Percentiles rank a stretch among this genome's conserved stretches.
These are phyloP conservation scores for Pangasius larnaudii DNA, from an alignment of 2,797 vertebrate genomes.

Conservation along the genomic window DNA sequence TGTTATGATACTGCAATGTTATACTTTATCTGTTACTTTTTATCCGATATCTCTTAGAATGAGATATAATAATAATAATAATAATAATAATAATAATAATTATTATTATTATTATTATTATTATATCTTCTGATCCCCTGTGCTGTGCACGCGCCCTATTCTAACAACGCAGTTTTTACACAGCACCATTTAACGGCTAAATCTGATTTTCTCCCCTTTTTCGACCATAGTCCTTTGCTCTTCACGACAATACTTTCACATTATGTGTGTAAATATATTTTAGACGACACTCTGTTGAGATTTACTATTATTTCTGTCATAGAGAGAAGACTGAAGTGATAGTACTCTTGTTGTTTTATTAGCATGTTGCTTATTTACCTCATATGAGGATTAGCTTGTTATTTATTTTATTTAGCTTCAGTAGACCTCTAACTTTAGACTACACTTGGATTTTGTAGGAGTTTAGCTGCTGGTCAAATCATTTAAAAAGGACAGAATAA, in stretches of 20 bases:
- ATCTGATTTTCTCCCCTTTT: neutral
- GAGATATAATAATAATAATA: too few relatives aligned
- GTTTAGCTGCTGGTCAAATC: neutral
- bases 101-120: too few relatives aligned
- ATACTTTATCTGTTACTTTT: neutral
- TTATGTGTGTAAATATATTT: neutral
- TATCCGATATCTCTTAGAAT: neutral
- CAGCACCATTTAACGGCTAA: neutral
- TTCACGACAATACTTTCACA: neutral
- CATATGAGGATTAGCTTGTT: too few relatives aligned
- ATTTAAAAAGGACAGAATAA: neutral
- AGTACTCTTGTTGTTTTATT: neutral
- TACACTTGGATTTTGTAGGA: neutral
- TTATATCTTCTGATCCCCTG: neutral
- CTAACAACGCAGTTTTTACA: neutral
- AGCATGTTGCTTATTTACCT: neutral
- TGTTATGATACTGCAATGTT: neutral
- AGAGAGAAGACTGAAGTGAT: neutral
- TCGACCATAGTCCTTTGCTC: neutral
- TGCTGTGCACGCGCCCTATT: neutral
- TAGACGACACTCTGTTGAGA: neutral
- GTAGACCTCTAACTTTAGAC: neutral
- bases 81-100: too few relatives aligned
- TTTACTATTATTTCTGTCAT: neutral
- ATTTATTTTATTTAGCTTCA: neutral